Evolutionary conservation across 2,888 invertebrate genomes (phyloP).

Genomic region (Taenaris catops): DNA sequence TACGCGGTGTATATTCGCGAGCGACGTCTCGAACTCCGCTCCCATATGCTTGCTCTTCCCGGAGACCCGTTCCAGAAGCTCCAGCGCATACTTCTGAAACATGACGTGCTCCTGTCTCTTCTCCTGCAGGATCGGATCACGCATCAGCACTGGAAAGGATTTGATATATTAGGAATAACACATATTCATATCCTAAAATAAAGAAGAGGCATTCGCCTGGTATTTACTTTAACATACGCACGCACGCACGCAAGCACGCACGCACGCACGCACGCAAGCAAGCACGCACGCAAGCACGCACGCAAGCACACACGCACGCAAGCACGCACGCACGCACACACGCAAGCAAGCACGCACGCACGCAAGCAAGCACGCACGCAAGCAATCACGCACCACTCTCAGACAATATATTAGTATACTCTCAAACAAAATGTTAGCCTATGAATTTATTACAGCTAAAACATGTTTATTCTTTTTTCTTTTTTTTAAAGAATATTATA

Average conservation of each 20-base stretch:
- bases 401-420: no score
- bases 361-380: no score
- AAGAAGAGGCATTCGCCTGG: neutral
- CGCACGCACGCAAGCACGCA: no score
- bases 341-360: no score
- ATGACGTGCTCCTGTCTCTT: constrained; percentile 96
- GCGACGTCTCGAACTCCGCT: constrained; percentile 89
- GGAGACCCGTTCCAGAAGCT: constrained; percentile 93
- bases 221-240: no score
- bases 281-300: no score
- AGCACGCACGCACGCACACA: neutral
- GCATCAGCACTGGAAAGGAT: constrained; percentile 90
- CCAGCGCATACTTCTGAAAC: constrained; percentile 96
- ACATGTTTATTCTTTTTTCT: neutral
- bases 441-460: neutral
- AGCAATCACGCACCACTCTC: no score
- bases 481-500: neutral
- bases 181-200: neutral
- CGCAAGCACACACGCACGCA: no score
- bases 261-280: no score
- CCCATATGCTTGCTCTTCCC: constrained; percentile 92
- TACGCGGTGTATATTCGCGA: constrained; percentile 93
- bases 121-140: constrained; percentile 98
- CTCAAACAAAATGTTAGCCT: no score
- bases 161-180: no score